Conservation (phyloP, 2,888 invertebrate species). For the Cabera pusaria region DNA sequence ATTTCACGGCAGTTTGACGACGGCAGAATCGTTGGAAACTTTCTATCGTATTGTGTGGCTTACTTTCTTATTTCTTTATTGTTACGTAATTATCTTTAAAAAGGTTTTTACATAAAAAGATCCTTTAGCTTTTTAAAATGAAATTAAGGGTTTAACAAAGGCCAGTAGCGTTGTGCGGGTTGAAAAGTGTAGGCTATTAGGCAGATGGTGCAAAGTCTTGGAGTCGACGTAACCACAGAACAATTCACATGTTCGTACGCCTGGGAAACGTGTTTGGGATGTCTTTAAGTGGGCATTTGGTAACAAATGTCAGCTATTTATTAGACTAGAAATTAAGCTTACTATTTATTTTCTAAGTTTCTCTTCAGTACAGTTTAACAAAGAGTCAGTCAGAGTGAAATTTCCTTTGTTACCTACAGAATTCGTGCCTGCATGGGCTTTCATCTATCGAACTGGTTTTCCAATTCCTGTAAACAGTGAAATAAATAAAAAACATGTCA, state of each 20-base stretch:
- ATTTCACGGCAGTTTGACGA: conserved; percentile 66
- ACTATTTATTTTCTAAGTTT: no score
- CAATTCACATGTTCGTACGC: conserved; percentile 17
- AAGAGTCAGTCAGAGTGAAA: no score
- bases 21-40: conserved; percentile 50
- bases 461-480: no score
- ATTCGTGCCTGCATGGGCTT: no score
- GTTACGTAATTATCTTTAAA: conserved; percentile 66
- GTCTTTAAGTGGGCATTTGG: no score
- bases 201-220: conserved; percentile 68
- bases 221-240: conserved; percentile 39
- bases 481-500: no score
- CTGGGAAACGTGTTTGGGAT: conserved; percentile 16
- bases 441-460: no score
- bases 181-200: conserved; percentile 74
- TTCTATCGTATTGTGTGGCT: conserved; percentile 68
- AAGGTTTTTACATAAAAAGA: conserved; percentile 33
- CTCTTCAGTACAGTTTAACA: no score
- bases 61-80: conserved; percentile 72
- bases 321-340: no score
- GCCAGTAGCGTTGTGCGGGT: conserved; percentile 46
- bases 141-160: conserved; percentile 48
- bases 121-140: conserved; percentile 1
- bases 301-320: conserved; percentile 7
- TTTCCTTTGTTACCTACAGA: no score